Evolutionary conservation across 2,888 invertebrate species (phyloP).

Genomic region (Gasteruption jaculator): DNA sequence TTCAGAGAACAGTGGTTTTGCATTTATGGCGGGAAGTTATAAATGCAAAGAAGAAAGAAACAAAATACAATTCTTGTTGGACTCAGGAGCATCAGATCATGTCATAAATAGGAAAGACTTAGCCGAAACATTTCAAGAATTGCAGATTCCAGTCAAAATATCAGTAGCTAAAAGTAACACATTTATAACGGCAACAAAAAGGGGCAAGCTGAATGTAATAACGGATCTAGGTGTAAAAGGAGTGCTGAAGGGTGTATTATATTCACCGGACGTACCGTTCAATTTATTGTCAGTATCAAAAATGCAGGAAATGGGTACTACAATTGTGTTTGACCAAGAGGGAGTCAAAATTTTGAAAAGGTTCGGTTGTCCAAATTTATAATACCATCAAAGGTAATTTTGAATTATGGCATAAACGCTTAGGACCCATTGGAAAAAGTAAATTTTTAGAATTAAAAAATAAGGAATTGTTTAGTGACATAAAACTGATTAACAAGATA

Average conservation of each 20-base stretch:
- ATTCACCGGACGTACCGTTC: too few species aligned
- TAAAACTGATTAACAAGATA: constrained; percentile 8
- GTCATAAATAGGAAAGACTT: constrained; percentile 20
- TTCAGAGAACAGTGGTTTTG: constrained; percentile 1
- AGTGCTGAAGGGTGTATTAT: too few species aligned
- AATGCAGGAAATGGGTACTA: too few species aligned
- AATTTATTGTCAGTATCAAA: too few species aligned
- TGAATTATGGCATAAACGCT: constrained; percentile 7
- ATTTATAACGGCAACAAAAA: constrained; percentile 19
- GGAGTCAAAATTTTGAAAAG: too few species aligned
- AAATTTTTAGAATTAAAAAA: constrained; percentile 16
- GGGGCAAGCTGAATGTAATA: constrained; percentile 9
- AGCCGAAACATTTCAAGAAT: constrained; percentile 6
- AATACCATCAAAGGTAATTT: too few species aligned
- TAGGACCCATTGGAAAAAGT: constrained; percentile 11
- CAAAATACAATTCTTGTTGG: constrained; percentile 20
- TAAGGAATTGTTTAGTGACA: constrained; percentile 4
- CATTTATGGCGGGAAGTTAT: constrained; percentile 12
- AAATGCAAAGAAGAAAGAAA: too few species aligned
- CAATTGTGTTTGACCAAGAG: too few species aligned
- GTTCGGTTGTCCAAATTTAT: too few species aligned
- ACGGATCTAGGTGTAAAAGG: background rate
- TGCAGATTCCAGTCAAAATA: constrained; percentile 17
- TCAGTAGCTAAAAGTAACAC: constrained; percentile 17
- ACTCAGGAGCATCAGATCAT: constrained; percentile 26